A percentile compares a stretch with the other conserved stretches of the same genome.
phyloP scores from a whole-genome alignment of 2,888 invertebrate genomes.

The Oxyscelio sp. region DNA sequence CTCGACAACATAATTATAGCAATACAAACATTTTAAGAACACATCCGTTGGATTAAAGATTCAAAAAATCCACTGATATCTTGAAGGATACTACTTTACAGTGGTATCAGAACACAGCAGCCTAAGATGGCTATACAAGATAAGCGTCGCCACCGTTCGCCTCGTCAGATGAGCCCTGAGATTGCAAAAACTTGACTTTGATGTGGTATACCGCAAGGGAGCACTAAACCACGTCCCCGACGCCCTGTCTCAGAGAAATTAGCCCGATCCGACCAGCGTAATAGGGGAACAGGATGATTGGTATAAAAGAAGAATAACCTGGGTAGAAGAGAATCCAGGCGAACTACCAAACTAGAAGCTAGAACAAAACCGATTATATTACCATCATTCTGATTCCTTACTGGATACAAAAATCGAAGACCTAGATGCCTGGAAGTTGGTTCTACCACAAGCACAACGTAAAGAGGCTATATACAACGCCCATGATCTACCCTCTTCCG shows the following conservation, averaged over 20 bases:
- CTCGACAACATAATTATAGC: too few relatives aligned
- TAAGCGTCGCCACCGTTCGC: background rate
- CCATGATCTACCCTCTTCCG: background rate
- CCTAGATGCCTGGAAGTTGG: background rate
- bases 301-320: background rate
- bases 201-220: too few relatives aligned
- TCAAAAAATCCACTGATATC: too few relatives aligned
- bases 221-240: too few relatives aligned
- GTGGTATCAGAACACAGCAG: slow-evolving; percentile 73
- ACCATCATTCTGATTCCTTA: background rate
- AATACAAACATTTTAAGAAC: too few relatives aligned
- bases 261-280: too few relatives aligned
- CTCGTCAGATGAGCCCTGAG: too few relatives aligned
- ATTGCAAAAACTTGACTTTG: background rate
- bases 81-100: too few relatives aligned
- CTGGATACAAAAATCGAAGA: background rate
- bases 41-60: too few relatives aligned
- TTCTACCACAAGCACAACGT: background rate
- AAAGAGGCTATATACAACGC: background rate
- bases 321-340: background rate
- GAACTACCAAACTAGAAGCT: background rate
- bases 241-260: too few relatives aligned
- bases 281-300: background rate
- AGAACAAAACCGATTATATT: background rate
- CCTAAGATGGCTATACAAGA: slow-evolving; percentile 73